Evolutionary conservation across 2,888 invertebrate genomes (phyloP).

Genomic region (Idaea aversata): DNA sequence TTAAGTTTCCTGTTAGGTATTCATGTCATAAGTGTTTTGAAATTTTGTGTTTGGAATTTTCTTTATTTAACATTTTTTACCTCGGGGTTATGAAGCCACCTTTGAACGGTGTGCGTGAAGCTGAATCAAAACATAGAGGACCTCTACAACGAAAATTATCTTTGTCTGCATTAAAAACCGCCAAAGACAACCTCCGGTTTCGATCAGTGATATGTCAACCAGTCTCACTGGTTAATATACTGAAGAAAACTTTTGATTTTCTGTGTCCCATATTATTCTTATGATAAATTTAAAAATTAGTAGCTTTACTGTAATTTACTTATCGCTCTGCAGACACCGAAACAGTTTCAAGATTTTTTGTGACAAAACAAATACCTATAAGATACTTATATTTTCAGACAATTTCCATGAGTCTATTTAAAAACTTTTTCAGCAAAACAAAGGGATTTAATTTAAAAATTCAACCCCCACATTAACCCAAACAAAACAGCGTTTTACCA

Average conservation of each 20-base stretch:
- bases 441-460: slow-evolving; percentile 1
- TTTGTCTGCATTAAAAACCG: too few relatives aligned
- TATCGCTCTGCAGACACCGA: slow-evolving; percentile 1
- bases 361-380: too few relatives aligned
- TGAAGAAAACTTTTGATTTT: too few relatives aligned
- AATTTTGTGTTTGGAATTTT: background rate
- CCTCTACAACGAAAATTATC: too few relatives aligned
- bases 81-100: too few relatives aligned
- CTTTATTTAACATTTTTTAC: background rate
- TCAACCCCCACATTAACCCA: slow-evolving; percentile 10
- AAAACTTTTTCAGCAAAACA: slow-evolving; percentile 25
- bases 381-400: background rate
- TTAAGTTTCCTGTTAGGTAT: slow-evolving; percentile 34
- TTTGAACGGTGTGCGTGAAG: background rate
- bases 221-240: too few relatives aligned
- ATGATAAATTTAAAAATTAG: too few relatives aligned
- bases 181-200: too few relatives aligned
- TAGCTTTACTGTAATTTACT: slow-evolving; percentile 8
- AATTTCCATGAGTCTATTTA: slow-evolving; percentile 8
- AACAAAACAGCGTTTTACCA: slow-evolving; percentile 32
- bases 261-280: too few relatives aligned
- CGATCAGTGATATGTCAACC: too few relatives aligned
- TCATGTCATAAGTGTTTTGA: background rate
- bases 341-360: background rate
- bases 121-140: too few relatives aligned